A percentile compares a stretch with the other conserved stretches of the same genome.
Evolutionary conservation across 2,797 vertebrate genomes (phyloP).

Genomic region (Pseudochirops cupreus): DNA sequence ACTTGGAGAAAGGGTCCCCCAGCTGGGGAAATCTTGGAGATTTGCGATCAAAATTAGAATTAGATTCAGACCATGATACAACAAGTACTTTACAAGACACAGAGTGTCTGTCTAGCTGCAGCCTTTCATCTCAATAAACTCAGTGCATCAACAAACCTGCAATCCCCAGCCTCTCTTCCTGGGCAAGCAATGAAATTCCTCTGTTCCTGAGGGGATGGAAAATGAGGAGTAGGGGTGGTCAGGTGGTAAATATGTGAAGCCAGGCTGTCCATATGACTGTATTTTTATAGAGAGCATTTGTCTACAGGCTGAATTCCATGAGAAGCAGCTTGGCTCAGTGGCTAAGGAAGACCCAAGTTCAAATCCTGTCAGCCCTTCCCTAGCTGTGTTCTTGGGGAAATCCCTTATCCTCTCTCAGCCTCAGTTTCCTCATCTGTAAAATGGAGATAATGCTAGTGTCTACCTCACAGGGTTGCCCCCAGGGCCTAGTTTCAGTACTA

Average conservation of each 20-base stretch:
- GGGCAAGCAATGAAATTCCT: slow-evolving; percentile 40
- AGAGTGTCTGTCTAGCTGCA: slow-evolving; percentile 24
- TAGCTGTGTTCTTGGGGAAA: neutral
- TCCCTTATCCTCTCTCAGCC: neutral
- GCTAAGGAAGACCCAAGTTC: neutral
- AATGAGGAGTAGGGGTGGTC: neutral
- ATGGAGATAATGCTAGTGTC: neutral
- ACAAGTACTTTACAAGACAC: slow-evolving; percentile 58
- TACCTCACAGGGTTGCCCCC: neutral
- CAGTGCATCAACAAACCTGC: slow-evolving; percentile 21
- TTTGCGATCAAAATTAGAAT: slow-evolving; percentile 55
- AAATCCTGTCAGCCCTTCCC: neutral
- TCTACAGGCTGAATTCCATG: neutral
- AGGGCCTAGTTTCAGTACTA: neutral
- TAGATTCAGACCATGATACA: slow-evolving; percentile 32
- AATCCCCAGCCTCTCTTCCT: slow-evolving; percentile 48
- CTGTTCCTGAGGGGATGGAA: slow-evolving; percentile 42
- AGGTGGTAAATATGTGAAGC: slow-evolving; percentile 31
- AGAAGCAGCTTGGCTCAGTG: neutral
- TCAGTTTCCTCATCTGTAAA: neutral
- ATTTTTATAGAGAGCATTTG: slow-evolving; percentile 52
- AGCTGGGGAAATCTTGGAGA: slow-evolving; percentile 39
- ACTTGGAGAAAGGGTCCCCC: slow-evolving; percentile 43
- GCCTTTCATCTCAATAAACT: slow-evolving; percentile 44
- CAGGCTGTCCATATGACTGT: slow-evolving; percentile 35